phyloP scores from a whole-genome alignment of 2,888 invertebrate species.

The Nephrocerus scutellatus region DNA sequence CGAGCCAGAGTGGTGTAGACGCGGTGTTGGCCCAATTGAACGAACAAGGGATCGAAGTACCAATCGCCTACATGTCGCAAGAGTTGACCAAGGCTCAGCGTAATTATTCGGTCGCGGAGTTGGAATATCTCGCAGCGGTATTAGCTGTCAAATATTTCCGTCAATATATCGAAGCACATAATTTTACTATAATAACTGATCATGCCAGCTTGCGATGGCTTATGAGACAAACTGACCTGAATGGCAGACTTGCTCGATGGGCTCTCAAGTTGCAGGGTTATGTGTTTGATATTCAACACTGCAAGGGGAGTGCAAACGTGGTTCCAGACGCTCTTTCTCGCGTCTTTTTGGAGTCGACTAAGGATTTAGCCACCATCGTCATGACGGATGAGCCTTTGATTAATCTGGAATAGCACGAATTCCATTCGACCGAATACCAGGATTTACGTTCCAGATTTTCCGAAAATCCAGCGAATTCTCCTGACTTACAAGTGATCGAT shows the following conservation, averaged over 20 bases:
- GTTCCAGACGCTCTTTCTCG: too few relatives aligned
- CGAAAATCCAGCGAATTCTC: neutral
- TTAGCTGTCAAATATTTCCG: conserved; percentile 11
- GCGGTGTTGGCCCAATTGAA: conserved; percentile 13
- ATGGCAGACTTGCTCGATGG: too few relatives aligned
- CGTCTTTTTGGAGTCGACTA: too few relatives aligned
- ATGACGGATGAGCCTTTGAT: too few relatives aligned
- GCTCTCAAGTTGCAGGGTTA: too few relatives aligned
- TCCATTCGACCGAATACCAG: conserved; percentile 1
- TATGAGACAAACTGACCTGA: too few relatives aligned
- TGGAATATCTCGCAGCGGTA: conserved; percentile 12
- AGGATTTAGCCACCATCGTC: too few relatives aligned
- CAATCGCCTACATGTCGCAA: conserved; percentile 16
- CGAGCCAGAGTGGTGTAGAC: conserved; percentile 11
- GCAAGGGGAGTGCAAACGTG: too few relatives aligned
- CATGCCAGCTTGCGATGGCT: too few relatives aligned
- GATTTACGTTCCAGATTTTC: neutral
- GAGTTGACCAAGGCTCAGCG: conserved; percentile 17
- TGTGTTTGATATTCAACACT: too few relatives aligned
- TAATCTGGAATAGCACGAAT: conserved; percentile 1
- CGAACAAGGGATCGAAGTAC: conserved; percentile 10
- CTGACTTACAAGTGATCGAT: neutral
- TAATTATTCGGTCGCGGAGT: conserved; percentile 10
- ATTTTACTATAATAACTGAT: too few relatives aligned
- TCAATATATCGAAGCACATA: conserved; percentile 10